Percentiles rank a stretch among this genome's conserved stretches.
phyloP scores from a whole-genome alignment of 1,140 invertebrate species.

The Phortica variegata region DNA sequence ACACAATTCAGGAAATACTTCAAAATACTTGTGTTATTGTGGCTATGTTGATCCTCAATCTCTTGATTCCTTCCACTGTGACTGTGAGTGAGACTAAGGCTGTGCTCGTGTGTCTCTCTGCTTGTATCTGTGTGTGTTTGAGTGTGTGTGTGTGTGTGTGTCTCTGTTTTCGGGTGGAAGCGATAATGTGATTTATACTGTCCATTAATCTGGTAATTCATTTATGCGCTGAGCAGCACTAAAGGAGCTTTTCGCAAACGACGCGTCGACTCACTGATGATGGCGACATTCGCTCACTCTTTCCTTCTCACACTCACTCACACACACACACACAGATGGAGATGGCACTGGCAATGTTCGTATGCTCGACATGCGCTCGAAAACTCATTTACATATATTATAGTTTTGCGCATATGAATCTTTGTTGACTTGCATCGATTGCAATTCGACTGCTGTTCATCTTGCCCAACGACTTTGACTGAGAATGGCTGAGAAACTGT shows the following conservation, averaged over 20 bases:
- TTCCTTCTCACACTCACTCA: conserved; percentile 2
- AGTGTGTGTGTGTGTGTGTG: no score
- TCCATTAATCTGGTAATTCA: conserved; percentile 58
- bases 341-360: conserved; percentile 2
- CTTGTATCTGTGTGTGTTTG: no score
- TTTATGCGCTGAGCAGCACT: conserved; percentile 46
- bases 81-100: no score
- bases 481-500: no score
- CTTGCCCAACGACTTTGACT: conserved; percentile 19
- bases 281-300: no score
- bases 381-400: conserved; percentile 36
- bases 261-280: no score
- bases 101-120: no score
- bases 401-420: conserved; percentile 53
- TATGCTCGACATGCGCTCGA: no score
- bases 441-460: conserved; percentile 57
- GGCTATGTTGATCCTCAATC: no score
- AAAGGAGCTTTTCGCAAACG: conserved; percentile 4
- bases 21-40: no score
- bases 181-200: conserved; percentile 58
- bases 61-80: no score
- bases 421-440: conserved; percentile 46
- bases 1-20: no score
- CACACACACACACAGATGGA: background rate
- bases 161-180: conserved; percentile 36